Evolutionary conservation across 2,113 vertebrate species (phyloP), one percentile per base, ranked within the genome.

Genomic region (Ranitomeya variabilis): DNA sequence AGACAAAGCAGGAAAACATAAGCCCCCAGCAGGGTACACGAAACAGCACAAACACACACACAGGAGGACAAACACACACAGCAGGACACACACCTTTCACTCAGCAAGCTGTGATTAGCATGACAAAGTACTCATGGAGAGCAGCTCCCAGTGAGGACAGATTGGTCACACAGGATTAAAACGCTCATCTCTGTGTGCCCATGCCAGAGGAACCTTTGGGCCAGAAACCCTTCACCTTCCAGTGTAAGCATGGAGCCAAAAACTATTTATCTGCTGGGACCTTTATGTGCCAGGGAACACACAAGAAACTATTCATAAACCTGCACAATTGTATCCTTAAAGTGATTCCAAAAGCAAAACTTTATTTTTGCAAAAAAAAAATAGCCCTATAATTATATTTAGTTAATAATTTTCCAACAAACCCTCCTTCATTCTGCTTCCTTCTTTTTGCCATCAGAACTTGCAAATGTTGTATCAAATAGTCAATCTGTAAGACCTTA

Each of bases 91-190:
- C 81, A 89, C 81, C 82, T 78, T 31, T 83, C 73, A 89, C 87
- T 85, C 87, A 79, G 73, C 87, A 84, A 84, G 73, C 82, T 85
- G 82, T 69, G 59, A 89, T 89, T 89, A 89, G 60, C 87, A 89
- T 89, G 66, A 84, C 87, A 89, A 89, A 78, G 86, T 79, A 66
- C 51, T 62, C 81, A 77, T 85, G 73, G 59, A 79, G 82, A 89
- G 80, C 87, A 51, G 81, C 73, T 84, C 82, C 51, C 15, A 77
- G 86, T 84, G 87, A 84, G 82, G 87, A 89, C 87, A 89, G 87
- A 85, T 89, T 85, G 87, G 81, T 85, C 87, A 89, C 87, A 89
- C 81, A 85, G 87, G 87, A 85, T 89, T 89, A 85, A 54, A 71
- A 88, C 69, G 57, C 69, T 88, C 87, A 88, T 88, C 80, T 83